phyloP scores from a whole-genome alignment of 2,113 vertebrate species.

The Marmota flaviventris region DNA sequence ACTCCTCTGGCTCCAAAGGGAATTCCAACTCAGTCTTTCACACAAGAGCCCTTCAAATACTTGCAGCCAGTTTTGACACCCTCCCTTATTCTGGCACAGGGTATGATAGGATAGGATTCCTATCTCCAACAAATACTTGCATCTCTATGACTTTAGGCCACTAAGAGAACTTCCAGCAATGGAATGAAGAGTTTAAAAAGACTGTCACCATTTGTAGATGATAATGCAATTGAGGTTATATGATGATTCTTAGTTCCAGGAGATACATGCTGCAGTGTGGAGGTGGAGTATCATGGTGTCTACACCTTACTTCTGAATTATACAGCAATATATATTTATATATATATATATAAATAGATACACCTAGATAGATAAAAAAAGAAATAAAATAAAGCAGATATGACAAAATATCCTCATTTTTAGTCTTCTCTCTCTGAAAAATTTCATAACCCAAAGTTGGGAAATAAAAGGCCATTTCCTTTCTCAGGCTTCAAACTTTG shows the following conservation, averaged over 20 bases:
- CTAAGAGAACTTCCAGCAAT: background rate
- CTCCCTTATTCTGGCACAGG: background rate
- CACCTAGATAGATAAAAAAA: background rate
- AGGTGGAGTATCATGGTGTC: background rate
- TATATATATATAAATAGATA: background rate
- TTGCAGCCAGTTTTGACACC: background rate
- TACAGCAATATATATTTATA: too few species aligned
- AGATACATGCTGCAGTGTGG: background rate
- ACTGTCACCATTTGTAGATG: background rate
- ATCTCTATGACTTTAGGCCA: background rate
- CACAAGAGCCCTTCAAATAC: background rate
- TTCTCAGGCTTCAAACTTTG: background rate
- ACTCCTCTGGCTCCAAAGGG: background rate
- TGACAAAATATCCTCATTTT: background rate
- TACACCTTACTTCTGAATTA: background rate
- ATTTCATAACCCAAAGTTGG: background rate
- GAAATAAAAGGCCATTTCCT: background rate
- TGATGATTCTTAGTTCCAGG: background rate
- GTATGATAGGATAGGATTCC: background rate
- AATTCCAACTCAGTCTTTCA: background rate
- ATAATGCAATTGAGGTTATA: background rate
- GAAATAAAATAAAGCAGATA: background rate
- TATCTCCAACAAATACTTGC: background rate
- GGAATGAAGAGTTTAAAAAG: background rate
- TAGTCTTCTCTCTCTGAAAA: background rate